phyloP scores from a whole-genome alignment of 2,888 invertebrate genomes.

The Calameuta pallipes region DNA sequence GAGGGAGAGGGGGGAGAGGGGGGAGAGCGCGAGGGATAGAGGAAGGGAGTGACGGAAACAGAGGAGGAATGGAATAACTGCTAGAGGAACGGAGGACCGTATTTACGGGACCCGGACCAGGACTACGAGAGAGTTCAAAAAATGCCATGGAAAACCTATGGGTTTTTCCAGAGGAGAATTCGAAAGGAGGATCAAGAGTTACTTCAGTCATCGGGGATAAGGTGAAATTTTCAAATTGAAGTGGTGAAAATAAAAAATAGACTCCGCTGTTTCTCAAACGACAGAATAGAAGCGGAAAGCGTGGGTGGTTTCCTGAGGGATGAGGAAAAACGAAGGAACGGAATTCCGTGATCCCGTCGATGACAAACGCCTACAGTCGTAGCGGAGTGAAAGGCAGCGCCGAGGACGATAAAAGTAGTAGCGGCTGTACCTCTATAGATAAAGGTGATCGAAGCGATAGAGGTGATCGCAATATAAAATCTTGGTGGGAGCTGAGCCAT shows the following conservation, averaged over 20 bases:
- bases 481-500: slow-evolving; percentile 43
- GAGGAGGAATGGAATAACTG: neutral
- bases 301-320: neutral
- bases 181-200: neutral
- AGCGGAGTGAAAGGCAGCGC: neutral
- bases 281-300: neutral
- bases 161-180: neutral
- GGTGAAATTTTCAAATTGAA: neutral
- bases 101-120: neutral
- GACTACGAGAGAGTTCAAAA: neutral
- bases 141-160: neutral
- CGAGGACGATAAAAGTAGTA: slow-evolving; percentile 32
- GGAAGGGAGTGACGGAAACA: neutral
- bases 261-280: neutral
- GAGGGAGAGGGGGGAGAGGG: neutral
- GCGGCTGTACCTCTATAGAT: slow-evolving; percentile 29
- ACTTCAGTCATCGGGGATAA: neutral
- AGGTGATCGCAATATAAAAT: slow-evolving; percentile 49
- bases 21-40: neutral
- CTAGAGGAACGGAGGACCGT: neutral
- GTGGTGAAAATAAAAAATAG: neutral
- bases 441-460: slow-evolving; percentile 46
- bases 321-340: neutral
- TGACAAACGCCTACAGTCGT: slow-evolving; percentile 6
- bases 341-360: neutral